Evolutionary conservation across 2,113 vertebrate species (phyloP), one percentile per base, ranked within the genome.

Genomic region (Peromyscus californicus): DNA sequence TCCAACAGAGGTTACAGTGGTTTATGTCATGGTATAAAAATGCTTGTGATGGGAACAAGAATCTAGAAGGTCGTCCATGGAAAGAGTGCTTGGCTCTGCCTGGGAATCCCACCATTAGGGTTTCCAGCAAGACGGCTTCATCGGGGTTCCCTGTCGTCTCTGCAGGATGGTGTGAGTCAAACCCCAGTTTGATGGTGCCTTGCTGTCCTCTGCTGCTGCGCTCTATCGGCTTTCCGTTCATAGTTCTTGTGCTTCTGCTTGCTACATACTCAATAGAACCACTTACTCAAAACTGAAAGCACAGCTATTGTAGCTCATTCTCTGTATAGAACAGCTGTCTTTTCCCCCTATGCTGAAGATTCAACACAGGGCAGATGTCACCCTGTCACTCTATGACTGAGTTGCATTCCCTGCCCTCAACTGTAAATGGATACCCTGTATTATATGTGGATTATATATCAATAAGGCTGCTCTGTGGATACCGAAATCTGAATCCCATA

Each of bases 401-500:
- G 33, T n/a, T 75, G 17, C 7, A 31, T 9, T 59, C n/a, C 5
- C 9, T 75, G 17, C 29, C 39, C 5, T 75, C 17, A 67, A 45
- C 33, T 65, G 51, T 76, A 48, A 87, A 75, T 51, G 0, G 51
- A 29, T 51, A 29, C 78, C 87, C 39, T 93, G 39, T 70, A 80
- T 54, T 31, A n/a, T 78, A 90, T 61, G n/a, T 84, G 21, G 84
- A 86, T 82, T 72, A 26, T 57, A 33, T 54, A 39, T 93, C 45
- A 93, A 65, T 67, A 89, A 61, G n/a, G 36, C 13, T 33, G 13
- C 26, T 75, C 85, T 29, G 74, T 45, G 63, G 91, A 48, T 82
- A 79, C 26, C 75, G 31, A 69, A 33, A 94, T 80, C 83, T 90
- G 91, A 97, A 84, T 84, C 83, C 72, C 39, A 70, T 63, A 78